Evolutionary conservation across 2,797 vertebrate species (phyloP).

Genomic region (Silurus lanzhouensis): DNA sequence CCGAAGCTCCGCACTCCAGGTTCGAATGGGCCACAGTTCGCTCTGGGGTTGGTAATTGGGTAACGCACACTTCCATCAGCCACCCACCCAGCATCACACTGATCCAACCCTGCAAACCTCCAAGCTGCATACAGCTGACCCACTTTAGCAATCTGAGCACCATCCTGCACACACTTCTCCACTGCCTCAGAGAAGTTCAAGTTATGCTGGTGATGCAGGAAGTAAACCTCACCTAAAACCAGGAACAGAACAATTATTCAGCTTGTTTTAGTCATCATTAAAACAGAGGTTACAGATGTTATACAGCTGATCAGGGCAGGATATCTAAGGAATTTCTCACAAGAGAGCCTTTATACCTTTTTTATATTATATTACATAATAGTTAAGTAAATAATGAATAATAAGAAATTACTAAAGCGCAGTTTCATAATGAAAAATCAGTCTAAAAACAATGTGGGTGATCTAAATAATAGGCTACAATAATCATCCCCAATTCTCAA

Average conservation of each 20-base stretch:
- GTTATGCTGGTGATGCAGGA: constrained; percentile 67
- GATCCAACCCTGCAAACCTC: constrained; percentile 84
- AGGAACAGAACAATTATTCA: not conserved
- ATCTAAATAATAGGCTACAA: not conserved
- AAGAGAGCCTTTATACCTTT: not conserved
- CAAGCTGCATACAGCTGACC: constrained; percentile 90
- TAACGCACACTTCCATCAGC: constrained; percentile 88
- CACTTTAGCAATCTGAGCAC: constrained; percentile 80
- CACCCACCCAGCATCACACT: constrained; percentile 87
- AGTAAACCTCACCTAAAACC: constrained; percentile 83
- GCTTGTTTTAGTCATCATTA: not conserved
- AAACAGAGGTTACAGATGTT: not conserved
- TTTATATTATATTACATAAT: not conserved
- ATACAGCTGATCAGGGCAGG: not conserved
- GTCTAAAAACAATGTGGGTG: not conserved
- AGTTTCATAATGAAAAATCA: not conserved
- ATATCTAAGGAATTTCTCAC: not conserved
- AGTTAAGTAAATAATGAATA: not conserved
- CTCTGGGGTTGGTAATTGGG: constrained; percentile 77
- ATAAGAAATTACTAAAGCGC: not conserved
- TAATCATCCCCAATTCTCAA: not conserved
- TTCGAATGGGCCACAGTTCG: constrained; percentile 80
- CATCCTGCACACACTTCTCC: constrained; percentile 75
- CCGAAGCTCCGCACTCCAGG: constrained; percentile 86
- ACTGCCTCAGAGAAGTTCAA: constrained; percentile 82